A percentile compares a stretch with the other conserved stretches of the same genome.
Conservation (phyloP, 2,113 vertebrate species). For the Numida meleagris region DNA sequence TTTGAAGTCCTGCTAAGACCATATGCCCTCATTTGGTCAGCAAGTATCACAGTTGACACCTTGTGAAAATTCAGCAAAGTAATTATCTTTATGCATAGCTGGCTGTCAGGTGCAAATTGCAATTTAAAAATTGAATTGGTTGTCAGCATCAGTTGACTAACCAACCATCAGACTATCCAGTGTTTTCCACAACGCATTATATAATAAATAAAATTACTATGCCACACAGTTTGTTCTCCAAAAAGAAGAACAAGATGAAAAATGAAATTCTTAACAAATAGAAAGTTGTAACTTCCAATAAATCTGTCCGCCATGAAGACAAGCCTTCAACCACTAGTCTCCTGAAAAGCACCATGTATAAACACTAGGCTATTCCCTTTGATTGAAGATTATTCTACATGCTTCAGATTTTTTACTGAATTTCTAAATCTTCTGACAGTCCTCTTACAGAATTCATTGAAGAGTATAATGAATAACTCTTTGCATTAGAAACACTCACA, state of each 20-base stretch:
- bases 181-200: not conserved
- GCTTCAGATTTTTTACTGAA: conserved; percentile 62
- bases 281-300: not conserved
- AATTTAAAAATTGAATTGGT: conserved; percentile 39
- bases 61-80: conserved; percentile 64
- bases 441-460: conserved; percentile 36
- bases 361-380: conserved; percentile 32
- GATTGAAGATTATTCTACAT: not conserved
- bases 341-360: conserved; percentile 3
- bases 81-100: conserved; percentile 36
- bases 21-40: conserved; percentile 26
- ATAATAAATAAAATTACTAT: not conserved
- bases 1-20: conserved; percentile 11
- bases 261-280: not conserved
- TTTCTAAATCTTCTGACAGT: conserved; percentile 39
- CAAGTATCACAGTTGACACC: conserved; percentile 49
- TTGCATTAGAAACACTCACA: conserved; percentile 59
- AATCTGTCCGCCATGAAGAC: not conserved
- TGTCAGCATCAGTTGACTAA: conserved; percentile 23
- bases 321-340: not conserved
- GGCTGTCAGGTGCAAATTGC: not conserved
- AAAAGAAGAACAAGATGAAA: not conserved
- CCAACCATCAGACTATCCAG: not conserved
- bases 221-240: not conserved
- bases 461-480: conserved; percentile 70